Conservation (phyloP, 2,888 invertebrate genomes). For the Drosophila emarginata region DNA sequence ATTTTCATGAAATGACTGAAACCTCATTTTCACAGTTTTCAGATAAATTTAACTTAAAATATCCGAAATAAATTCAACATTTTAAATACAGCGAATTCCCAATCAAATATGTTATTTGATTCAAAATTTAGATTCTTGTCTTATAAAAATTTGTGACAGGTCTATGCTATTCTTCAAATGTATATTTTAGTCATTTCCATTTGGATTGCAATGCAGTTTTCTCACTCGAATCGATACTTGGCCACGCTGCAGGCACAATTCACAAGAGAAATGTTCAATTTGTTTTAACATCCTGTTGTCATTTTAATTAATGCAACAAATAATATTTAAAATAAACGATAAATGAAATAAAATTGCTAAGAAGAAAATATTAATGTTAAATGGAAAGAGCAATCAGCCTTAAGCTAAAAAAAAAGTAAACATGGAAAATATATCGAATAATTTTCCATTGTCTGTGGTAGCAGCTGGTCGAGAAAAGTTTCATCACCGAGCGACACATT, state of each 20-base stretch:
- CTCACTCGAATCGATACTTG: background rate
- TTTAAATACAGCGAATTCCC: too few species aligned
- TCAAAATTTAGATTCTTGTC: too few species aligned
- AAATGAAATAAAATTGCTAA: too few species aligned
- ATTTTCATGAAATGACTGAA: too few species aligned
- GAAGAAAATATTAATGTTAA: background rate
- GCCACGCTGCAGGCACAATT: background rate
- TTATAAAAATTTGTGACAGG: too few species aligned
- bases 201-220: background rate
- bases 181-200: background rate
- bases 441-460: slow-evolving; percentile 27
- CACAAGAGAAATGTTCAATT: background rate
- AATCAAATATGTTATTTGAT: too few species aligned
- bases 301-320: slow-evolving; percentile 14
- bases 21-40: too few species aligned
- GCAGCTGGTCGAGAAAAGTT: slow-evolving; percentile 34
- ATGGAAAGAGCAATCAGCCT: background rate
- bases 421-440: slow-evolving; percentile 21
- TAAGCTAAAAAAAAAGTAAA: too few species aligned
- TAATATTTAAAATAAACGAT: background rate
- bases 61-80: too few species aligned
- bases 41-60: too few species aligned
- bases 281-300: slow-evolving; percentile 10
- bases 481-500: slow-evolving; percentile 22
- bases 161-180: background rate